A percentile compares a stretch with the other conserved stretches of the same genome.
Evolutionary conservation across 2,113 vertebrate genomes (phyloP).

Genomic region (Phodopus roborovskii): DNA sequence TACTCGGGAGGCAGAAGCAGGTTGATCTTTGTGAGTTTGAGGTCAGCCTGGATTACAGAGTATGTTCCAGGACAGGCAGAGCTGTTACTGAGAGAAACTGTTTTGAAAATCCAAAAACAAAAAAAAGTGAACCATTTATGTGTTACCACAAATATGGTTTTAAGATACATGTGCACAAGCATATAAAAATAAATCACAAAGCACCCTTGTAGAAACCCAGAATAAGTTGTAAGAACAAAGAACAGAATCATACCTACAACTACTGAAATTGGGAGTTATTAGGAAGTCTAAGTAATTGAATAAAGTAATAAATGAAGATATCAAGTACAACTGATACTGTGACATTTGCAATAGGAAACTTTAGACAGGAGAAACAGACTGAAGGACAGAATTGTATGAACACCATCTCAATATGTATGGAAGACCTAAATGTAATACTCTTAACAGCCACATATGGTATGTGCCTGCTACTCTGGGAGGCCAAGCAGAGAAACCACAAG

Average conservation of each 20-base stretch:
- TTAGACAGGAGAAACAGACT: not conserved
- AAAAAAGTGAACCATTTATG: not conserved
- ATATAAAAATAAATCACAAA: not conserved
- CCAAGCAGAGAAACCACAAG: not conserved
- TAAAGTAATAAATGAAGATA: not conserved
- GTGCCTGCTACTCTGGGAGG: not conserved
- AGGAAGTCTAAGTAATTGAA: not conserved
- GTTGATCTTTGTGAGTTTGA: not conserved
- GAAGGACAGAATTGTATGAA: not conserved
- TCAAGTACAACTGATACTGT: not conserved
- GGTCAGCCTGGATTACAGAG: not conserved
- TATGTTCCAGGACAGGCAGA: not conserved
- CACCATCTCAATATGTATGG: not conserved
- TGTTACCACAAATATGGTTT: not conserved
- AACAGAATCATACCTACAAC: not conserved
- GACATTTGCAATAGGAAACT: not conserved
- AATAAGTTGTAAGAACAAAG: not conserved
- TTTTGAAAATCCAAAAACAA: not conserved
- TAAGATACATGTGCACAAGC: not conserved
- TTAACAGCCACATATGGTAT: not conserved
- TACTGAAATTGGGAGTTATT: not conserved
- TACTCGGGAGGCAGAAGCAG: not conserved
- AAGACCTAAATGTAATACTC: not conserved
- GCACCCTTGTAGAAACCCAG: not conserved
- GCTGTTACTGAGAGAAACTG: not conserved